Evolutionary conservation across 2,113 vertebrate genomes (phyloP), one percentile per base, ranked within the genome.

Genomic region (Monarcha castaneiventris): DNA sequence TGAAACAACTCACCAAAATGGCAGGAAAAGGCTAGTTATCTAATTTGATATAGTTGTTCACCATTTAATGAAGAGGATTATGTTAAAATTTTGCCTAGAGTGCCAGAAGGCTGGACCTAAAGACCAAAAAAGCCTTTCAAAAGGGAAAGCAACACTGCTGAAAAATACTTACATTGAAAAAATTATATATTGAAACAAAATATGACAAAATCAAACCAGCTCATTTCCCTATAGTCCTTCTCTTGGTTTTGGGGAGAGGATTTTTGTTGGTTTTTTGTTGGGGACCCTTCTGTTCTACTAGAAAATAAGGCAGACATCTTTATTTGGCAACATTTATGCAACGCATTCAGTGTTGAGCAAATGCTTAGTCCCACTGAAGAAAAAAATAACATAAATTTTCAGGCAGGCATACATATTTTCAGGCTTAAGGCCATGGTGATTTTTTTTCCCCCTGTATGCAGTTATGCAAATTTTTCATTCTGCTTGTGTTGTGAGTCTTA

Each of bases 21-120:
- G 2, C 29, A 4, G 10, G 0, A 63, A 72, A 78, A 41, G 3
- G 4, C 6, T 71, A 43, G 11, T 58, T 67, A 71, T 18, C 3
- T 39, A 27, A 25, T 73, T 59, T 73, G 6, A 76, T 68, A 59
- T 23, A 3, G 2, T 16, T n/a, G 5, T 21, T 58, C 13, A 56
- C 19, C 3, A 48, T 52, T 76, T 89, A 55, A 48, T 56, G 25
- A 61, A 35, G 17, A 87, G 1, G 2, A 54, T 63, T 46, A 25
- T 8, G 7, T 29, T 48, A n/a, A 44, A 59, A 23, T 16, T 59
- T 74, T 81, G 15, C 3, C 27, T 44, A 21, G 7, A 76, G 32
- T 23, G 4, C 7, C 44, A 33, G 22, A 84, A 76, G 10, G 2
- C 27, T 56, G 29, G 22, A 78, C 56, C 2, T 33, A 20, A 41